Evolutionary conservation across 2,113 vertebrate species (phyloP).

Genomic region (Procapra przewalskii): DNA sequence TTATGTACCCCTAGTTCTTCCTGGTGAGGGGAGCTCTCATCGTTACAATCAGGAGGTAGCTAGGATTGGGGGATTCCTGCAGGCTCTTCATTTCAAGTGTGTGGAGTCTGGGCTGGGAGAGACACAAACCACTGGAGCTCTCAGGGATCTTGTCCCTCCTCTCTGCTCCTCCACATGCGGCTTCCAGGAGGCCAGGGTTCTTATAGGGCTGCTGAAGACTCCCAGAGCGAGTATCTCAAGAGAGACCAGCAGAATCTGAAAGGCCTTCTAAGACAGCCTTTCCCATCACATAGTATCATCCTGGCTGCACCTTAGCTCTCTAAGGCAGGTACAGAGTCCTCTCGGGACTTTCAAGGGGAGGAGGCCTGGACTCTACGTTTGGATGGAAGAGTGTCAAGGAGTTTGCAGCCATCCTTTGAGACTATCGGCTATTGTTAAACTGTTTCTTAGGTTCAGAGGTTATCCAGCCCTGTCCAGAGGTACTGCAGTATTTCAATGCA

Average conservation of each 20-base stretch:
- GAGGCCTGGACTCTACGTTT: neutral
- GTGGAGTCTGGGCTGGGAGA: neutral
- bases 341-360: neutral
- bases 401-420: neutral
- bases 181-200: neutral
- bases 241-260: neutral
- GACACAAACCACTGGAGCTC: neutral
- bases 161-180: neutral
- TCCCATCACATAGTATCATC: fast-evolving
- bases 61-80: neutral
- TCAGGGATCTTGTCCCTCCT: neutral
- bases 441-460: neutral
- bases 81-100: neutral
- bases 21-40: neutral
- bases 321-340: neutral
- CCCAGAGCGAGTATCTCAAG: neutral
- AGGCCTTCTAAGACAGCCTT: neutral
- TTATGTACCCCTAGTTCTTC: neutral
- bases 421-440: too few species aligned
- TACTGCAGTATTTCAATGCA: neutral
- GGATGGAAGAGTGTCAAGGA: neutral
- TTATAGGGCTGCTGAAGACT: neutral
- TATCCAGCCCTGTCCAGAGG: neutral
- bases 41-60: neutral
- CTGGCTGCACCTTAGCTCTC: neutral